phyloP scores from a whole-genome alignment of 2,797 vertebrate genomes.

The Channallabes apus region DNA sequence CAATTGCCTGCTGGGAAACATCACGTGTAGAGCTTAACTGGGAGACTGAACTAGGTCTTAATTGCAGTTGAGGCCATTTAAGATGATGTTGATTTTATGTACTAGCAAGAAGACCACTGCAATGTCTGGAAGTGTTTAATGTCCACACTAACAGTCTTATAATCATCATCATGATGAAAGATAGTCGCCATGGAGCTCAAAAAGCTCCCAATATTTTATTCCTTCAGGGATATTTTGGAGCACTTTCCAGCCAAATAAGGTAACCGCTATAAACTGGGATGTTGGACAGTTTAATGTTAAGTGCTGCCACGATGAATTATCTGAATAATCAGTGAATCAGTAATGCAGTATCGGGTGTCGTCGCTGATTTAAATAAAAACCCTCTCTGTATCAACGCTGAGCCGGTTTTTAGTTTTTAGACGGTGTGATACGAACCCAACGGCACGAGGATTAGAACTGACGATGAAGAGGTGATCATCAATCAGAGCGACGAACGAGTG shows the following conservation, averaged over 20 bases:
- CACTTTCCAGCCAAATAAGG: neutral
- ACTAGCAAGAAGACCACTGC: neutral
- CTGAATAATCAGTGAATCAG: neutral
- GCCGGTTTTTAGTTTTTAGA: neutral
- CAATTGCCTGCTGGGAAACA: slow-evolving; percentile 30
- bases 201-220: neutral
- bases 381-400: neutral
- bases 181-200: neutral
- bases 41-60: neutral
- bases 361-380: neutral
- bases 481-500: neutral
- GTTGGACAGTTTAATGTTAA: neutral
- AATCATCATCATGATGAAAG: neutral
- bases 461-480: neutral
- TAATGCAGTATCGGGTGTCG: neutral
- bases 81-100: neutral
- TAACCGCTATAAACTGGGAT: neutral
- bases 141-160: neutral
- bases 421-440: neutral
- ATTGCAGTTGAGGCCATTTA: neutral
- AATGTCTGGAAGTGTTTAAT: neutral
- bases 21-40: neutral
- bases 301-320: neutral
- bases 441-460: no score
- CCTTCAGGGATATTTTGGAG: neutral